A percentile compares a stretch with the other conserved stretches of the same genome.
Conservation (phyloP, 2,797 vertebrate genomes). For the Xiphorhynchus erythropygius region DNA sequence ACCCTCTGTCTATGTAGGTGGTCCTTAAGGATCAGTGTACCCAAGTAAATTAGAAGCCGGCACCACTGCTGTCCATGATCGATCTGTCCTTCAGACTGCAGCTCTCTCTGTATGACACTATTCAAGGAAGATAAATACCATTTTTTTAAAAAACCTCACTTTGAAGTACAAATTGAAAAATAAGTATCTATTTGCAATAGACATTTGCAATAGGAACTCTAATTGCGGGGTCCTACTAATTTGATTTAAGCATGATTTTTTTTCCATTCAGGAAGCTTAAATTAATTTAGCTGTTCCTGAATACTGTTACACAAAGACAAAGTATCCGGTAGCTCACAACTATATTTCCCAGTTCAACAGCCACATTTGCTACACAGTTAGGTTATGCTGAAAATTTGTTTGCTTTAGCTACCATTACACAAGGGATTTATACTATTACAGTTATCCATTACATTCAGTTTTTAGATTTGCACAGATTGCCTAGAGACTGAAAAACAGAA, state of each 20-base stretch:
- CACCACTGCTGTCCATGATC: not conserved
- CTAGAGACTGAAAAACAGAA: constrained; percentile 30
- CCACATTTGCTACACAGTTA: not conserved
- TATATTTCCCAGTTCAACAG: not conserved
- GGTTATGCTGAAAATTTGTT: constrained; percentile 11
- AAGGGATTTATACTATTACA: not conserved
- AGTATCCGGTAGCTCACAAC: not conserved
- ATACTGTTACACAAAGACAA: not conserved
- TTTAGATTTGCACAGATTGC: constrained; percentile 27
- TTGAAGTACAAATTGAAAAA: constrained; percentile 25
- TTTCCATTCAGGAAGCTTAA: constrained; percentile 56
- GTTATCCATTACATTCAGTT: constrained; percentile 32
- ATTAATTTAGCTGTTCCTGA: constrained; percentile 60
- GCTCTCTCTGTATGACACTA: not conserved
- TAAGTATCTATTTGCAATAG: not conserved
- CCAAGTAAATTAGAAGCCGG: not conserved
- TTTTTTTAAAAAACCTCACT: not conserved
- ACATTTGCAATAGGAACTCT: constrained; percentile 34
- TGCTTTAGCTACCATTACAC: constrained; percentile 30
- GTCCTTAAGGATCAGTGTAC: not conserved
- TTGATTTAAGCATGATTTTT: constrained; percentile 58
- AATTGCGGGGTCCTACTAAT: constrained; percentile 56
- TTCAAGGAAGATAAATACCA: not conserved
- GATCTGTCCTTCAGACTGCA: not conserved
- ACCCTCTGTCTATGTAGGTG: not conserved